Base-by-base conservation (phyloP, 2,888 invertebrate species). In the Icerya purchasi region DNA sequence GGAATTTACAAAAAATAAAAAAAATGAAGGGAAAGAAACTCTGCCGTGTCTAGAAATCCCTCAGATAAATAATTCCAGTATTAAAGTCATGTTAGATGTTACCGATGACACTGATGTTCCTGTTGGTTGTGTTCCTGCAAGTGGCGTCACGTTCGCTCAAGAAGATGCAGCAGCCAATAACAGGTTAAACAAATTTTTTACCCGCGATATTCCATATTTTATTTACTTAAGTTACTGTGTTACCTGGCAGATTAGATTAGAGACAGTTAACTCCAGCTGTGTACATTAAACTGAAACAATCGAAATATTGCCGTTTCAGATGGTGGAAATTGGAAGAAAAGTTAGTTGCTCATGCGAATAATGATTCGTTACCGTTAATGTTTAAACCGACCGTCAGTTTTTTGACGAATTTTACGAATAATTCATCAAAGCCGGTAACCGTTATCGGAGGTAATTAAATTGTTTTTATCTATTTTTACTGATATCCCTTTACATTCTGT, bases 251-350 rank as follows among this genome's bases (percentile, higher is more conserved):
- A n/a, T n/a, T n/a, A n/a, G n/a, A n/a, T n/a, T n/a, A n/a, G n/a
- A n/a, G n/a, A n/a, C n/a, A n/a, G n/a, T n/a, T n/a, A n/a, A n/a
- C n/a, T n/a, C n/a, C n/a, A n/a, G n/a, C n/a, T n/a, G n/a, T n/a
- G n/a, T n/a, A n/a, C n/a, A n/a, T n/a, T n/a, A n/a, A n/a, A n/a
- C n/a, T n/a, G n/a, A n/a, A n/a, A n/a, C n/a, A n/a, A n/a, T n/a
- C 18, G 8, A 49, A 52, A 57, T 54, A 49, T 21, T 36, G 18
- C n/a, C 56, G 36, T 54, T 54, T 22, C 23, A 75, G 76, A 64
- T 88, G 87, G 87, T 74, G 75, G 61, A 81, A 80, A 68, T 75
- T 89, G 36, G 89, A 89, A 70, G 84, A 88, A 72, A 81, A 83
- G 73, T 70, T 87, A 22, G 74, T 86, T 3, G 79, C 82, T 62